Evolutionary conservation across 1,140 invertebrate species (phyloP).

Genomic region (Cataglyphis hispanica): DNA sequence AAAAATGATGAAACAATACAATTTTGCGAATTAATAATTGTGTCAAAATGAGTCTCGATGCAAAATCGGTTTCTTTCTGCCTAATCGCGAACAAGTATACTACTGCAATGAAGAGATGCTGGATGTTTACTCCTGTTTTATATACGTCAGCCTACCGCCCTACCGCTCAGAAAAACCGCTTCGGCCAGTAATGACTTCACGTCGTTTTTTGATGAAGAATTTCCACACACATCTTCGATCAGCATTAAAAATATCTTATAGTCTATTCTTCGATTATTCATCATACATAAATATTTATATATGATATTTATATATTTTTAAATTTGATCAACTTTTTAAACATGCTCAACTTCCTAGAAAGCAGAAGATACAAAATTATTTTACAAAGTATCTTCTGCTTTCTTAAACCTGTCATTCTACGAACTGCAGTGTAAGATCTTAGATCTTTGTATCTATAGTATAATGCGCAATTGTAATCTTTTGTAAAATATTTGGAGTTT

Average conservation of each 20-base stretch:
- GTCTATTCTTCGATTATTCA: background rate
- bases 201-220: conserved; percentile 14
- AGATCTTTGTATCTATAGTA: too few relatives aligned
- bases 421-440: too few relatives aligned
- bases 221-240: background rate
- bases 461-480: too few relatives aligned
- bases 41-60: background rate
- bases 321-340: background rate
- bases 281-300: too few relatives aligned
- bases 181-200: conserved; percentile 15
- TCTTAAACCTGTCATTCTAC: too few relatives aligned
- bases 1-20: background rate
- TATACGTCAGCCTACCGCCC: conserved; percentile 66
- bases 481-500: background rate
- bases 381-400: too few relatives aligned
- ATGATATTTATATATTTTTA: too few relatives aligned
- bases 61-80: background rate
- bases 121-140: conserved; percentile 78
- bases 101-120: conserved; percentile 75
- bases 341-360: background rate
- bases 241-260: background rate
- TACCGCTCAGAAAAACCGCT: conserved; percentile 74
- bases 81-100: conserved; percentile 57
- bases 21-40: background rate
- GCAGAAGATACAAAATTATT: too few relatives aligned